These are phyloP conservation scores for Glomeris maerens DNA, from an alignment of 1,140 invertebrate genomes.

Conservation along the genomic window DNA sequence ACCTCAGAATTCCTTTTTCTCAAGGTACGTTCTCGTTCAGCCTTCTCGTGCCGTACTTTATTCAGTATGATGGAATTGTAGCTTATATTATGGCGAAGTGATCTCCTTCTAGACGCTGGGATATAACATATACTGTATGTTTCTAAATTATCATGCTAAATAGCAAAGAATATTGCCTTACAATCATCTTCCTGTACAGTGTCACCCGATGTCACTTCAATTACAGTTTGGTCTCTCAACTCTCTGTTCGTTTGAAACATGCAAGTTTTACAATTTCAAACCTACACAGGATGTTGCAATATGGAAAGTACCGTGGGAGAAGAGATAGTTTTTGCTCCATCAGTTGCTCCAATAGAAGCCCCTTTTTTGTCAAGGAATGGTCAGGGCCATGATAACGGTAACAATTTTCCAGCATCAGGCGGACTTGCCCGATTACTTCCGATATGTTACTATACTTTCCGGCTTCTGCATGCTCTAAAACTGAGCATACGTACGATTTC, in stretches of 20 bases:
- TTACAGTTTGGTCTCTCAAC: slow-evolving; percentile 7
- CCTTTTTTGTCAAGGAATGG: slow-evolving; percentile 34
- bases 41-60: background rate
- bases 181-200: too few species aligned
- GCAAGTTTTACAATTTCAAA: background rate
- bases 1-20: slow-evolving; percentile 25
- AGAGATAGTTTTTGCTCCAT: slow-evolving; percentile 36
- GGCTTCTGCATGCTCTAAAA: slow-evolving; percentile 8
- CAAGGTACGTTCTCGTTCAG: background rate
- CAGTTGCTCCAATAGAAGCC: slow-evolving; percentile 34
- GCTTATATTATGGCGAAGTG: background rate
- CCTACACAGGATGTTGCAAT: slow-evolving; percentile 3
- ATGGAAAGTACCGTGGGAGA: slow-evolving; percentile 29
- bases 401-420: slow-evolving; percentile 39
- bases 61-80: background rate
- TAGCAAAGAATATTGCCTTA: too few species aligned
- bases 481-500: slow-evolving; percentile 1
- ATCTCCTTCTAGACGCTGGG: background rate
- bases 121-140: background rate
- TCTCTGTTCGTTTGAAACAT: slow-evolving; percentile 1
- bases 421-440: slow-evolving; percentile 35
- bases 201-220: slow-evolving; percentile 13
- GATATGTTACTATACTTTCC: slow-evolving; percentile 31
- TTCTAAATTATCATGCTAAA: too few species aligned
- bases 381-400: slow-evolving; percentile 37